Conservation (phyloP, 2,888 invertebrate species). For the Rhingia rostrata region DNA sequence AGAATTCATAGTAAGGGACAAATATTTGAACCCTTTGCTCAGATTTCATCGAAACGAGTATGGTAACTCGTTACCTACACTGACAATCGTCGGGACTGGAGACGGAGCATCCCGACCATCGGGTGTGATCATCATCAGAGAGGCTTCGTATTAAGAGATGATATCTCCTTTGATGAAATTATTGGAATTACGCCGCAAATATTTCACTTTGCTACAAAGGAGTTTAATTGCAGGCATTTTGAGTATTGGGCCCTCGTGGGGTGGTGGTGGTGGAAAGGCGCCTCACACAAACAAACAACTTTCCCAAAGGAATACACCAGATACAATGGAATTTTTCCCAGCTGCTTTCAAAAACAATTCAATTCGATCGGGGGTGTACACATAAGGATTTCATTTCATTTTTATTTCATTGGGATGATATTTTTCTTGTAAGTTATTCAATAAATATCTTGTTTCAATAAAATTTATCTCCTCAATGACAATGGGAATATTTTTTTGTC, state of each 20-base stretch:
- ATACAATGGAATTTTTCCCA: conserved; percentile 55
- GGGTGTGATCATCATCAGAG: conserved; percentile 20
- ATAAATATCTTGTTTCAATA: conserved; percentile 62
- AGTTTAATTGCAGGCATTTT: conserved; percentile 70
- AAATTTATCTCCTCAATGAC: conserved; percentile 51
- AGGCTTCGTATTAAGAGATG: conserved; percentile 65
- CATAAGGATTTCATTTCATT: conserved; percentile 31
- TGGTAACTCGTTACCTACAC: background rate
- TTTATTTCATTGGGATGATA: conserved; percentile 13
- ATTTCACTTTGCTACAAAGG: conserved; percentile 73
- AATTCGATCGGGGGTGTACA: conserved; percentile 34
- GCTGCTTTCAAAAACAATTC: conserved; percentile 50
- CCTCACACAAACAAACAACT: background rate
- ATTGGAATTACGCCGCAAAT: conserved; percentile 73
- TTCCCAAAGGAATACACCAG: conserved; percentile 13
- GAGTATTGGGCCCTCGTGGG: conserved; percentile 12
- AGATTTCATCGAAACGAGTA: background rate
- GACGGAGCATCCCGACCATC: conserved; percentile 1
- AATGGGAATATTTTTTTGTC: conserved; percentile 36
- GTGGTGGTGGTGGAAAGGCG: background rate
- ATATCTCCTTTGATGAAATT: conserved; percentile 73
- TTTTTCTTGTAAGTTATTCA: conserved; percentile 37
- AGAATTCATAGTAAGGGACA: conserved; percentile 22
- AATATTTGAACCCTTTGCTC: conserved; percentile 30
- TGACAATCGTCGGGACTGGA: background rate